These are phyloP conservation scores for Elephas maximus DNA, from an alignment of 2,113 vertebrate genomes.

Conservation along the genomic window DNA sequence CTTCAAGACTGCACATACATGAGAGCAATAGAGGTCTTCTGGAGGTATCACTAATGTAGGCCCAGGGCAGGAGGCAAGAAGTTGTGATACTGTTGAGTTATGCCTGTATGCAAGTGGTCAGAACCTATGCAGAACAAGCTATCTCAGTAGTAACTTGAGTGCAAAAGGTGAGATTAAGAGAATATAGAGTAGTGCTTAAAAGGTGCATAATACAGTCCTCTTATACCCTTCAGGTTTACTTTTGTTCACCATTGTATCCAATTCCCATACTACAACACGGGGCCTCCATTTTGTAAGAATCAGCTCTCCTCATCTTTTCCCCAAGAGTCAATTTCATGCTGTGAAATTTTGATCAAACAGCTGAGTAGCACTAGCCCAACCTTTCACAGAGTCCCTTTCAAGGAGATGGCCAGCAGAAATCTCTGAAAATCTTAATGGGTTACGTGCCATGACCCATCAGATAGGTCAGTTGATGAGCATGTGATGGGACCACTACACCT, in stretches of 20 bases:
- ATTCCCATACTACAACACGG: background rate
- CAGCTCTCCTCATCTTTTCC: background rate
- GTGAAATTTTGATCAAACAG: too few species aligned
- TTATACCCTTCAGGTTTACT: background rate
- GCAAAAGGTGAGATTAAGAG: background rate
- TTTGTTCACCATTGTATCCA: background rate
- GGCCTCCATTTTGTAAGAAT: background rate
- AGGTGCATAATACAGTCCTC: background rate
- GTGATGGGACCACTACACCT: background rate
- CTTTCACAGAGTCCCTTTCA: background rate
- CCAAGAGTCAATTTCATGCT: background rate
- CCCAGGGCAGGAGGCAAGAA: background rate
- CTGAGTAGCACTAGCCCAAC: background rate
- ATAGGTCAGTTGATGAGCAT: background rate
- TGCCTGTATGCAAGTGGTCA: background rate
- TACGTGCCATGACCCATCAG: background rate
- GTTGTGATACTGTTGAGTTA: background rate
- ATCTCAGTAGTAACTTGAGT: background rate
- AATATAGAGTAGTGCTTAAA: background rate
- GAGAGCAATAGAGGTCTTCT: background rate
- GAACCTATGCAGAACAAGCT: background rate
- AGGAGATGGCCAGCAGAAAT: background rate
- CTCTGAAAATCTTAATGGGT: too few species aligned
- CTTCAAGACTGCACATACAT: background rate
- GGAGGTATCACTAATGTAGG: background rate